Conservation (phyloP, 1,140 invertebrate genomes). For the Leucophenga varia region DNA sequence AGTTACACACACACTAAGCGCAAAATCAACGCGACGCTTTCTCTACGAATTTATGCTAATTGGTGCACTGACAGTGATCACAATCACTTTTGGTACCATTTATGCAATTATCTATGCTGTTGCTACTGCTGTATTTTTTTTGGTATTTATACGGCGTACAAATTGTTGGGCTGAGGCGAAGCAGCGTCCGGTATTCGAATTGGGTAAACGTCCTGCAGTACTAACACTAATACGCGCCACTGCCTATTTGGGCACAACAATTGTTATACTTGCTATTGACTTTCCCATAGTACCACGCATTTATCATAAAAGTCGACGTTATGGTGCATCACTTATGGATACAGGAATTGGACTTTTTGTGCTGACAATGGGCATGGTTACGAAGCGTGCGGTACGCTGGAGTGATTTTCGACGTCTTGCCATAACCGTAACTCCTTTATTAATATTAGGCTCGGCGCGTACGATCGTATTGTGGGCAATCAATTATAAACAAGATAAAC, state of each 20-base stretch:
- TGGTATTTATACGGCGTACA: constrained; percentile 13
- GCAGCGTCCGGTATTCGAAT: constrained; percentile 21
- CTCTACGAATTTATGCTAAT: constrained; percentile 29
- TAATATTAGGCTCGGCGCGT: constrained; percentile 72
- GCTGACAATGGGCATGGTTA: constrained; percentile 78
- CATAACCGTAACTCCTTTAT: constrained; percentile 59
- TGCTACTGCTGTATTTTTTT: constrained; percentile 7
- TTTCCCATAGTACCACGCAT: constrained; percentile 83
- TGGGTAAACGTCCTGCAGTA: constrained; percentile 27
- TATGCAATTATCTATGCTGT: constrained; percentile 16
- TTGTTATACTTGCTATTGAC: constrained; percentile 92
- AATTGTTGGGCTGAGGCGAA: constrained; percentile 10
- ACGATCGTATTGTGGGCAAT: constrained; percentile 64
- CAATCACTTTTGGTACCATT: constrained; percentile 26
- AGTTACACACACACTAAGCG: constrained; percentile 11
- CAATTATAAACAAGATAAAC: constrained; percentile 82
- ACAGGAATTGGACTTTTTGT: constrained; percentile 89
- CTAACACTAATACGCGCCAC: constrained; percentile 62
- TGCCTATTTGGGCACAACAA: constrained; percentile 73
- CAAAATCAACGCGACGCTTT: constrained; percentile 10
- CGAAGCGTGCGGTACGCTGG: constrained; percentile 41
- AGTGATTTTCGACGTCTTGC: constrained; percentile 37
- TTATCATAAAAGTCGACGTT: constrained; percentile 84
- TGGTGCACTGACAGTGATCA: constrained; percentile 27
- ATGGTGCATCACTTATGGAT: constrained; percentile 93